These are phyloP conservation scores for Plusia festucae DNA, from an alignment of 2,888 invertebrate species.

Conservation along the genomic window DNA sequence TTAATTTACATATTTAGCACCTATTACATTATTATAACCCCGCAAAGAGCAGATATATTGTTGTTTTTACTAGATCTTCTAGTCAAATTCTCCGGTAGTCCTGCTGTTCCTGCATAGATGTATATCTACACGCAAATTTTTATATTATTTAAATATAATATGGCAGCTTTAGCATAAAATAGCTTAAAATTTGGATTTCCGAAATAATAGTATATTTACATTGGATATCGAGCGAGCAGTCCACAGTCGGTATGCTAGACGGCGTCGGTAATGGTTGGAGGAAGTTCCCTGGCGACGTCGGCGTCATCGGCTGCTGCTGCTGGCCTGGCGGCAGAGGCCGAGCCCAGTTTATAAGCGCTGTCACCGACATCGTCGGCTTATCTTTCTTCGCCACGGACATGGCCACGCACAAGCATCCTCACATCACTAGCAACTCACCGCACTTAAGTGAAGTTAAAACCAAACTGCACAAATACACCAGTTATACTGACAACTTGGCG, in stretches of 20 bases:
- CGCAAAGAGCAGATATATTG: constrained; percentile 6
- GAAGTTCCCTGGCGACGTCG: constrained; percentile 61
- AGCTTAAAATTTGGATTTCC: background rate
- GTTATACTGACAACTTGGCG: constrained; percentile 58
- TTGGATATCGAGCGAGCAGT: constrained; percentile 86
- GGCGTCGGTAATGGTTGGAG: constrained; percentile 68
- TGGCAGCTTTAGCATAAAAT: background rate
- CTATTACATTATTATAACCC: constrained; percentile 16
- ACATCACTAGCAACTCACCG: constrained; percentile 83
- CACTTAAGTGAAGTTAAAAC: constrained; percentile 64
- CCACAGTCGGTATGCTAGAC: constrained; percentile 76
- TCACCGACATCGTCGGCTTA: constrained; percentile 96
- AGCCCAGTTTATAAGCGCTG: constrained; percentile 94
- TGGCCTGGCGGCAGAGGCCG: constrained; percentile 83
- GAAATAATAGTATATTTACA: constrained; percentile 75
- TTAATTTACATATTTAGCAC: constrained; percentile 45
- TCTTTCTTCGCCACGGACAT: constrained; percentile 94
- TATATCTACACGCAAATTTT: no score
- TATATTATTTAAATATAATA: no score
- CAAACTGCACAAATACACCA: constrained; percentile 70
- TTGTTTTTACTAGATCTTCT: background rate
- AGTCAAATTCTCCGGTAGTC: no score
- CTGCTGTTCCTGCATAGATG: no score
- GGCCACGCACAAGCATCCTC: constrained; percentile 85
- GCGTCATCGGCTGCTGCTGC: constrained; percentile 78